A percentile compares a stretch with the other conserved stretches of the same genome.
These are phyloP conservation scores for Globicephala melas DNA, from an alignment of 2,113 vertebrate genomes.

Conservation along the genomic window DNA sequence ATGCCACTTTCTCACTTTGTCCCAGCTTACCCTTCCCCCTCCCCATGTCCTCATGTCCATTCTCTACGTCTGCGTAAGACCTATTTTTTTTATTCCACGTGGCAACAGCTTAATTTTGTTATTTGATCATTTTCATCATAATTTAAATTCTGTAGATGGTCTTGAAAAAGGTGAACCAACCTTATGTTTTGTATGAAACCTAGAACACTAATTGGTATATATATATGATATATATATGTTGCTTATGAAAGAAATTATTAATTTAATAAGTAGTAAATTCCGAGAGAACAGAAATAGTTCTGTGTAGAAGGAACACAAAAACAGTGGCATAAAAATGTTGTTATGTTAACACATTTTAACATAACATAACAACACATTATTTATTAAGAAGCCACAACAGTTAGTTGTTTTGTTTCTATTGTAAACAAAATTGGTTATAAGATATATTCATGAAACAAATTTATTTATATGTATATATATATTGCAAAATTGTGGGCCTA, in stretches of 20 bases:
- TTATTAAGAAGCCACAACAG: background rate
- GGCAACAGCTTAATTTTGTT: background rate
- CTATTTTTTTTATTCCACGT: background rate
- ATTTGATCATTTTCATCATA: constrained; percentile 1
- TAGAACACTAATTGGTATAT: background rate
- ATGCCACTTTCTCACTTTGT: too few relatives aligned
- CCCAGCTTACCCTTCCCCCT: too few relatives aligned
- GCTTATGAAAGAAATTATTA: background rate
- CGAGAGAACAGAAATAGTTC: background rate
- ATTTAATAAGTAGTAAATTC: background rate
- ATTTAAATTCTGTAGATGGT: background rate
- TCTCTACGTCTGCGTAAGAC: background rate
- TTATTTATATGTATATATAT: background rate
- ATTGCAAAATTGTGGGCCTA: background rate
- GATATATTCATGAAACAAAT: constrained; percentile 34
- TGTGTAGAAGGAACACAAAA: background rate
- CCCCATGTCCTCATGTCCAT: too few relatives aligned
- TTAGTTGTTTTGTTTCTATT: constrained; percentile 38
- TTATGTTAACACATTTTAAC: background rate
- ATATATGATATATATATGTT: background rate
- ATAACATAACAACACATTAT: background rate
- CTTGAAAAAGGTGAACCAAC: constrained; percentile 9
- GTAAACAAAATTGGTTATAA: constrained; percentile 36
- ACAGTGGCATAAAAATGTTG: background rate
- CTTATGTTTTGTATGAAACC: background rate